phyloP scores from a whole-genome alignment of 2,888 invertebrate genomes.

The Metallyticus violacea region DNA sequence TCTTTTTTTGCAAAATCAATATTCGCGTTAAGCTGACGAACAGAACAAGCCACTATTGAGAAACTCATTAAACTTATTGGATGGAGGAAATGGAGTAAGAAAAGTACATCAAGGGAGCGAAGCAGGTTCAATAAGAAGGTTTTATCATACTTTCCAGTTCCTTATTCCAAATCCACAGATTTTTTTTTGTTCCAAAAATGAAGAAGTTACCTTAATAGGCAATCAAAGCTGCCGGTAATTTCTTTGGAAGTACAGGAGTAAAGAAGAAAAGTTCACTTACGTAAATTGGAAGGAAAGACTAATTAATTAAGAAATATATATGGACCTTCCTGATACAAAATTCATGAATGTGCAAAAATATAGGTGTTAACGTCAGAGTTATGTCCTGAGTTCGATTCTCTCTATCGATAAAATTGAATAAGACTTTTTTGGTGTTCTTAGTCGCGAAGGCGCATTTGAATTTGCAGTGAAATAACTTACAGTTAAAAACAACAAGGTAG shows the following conservation, averaged over 20 bases:
- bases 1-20: background rate
- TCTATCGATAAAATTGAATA: too few species aligned
- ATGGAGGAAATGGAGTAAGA: background rate
- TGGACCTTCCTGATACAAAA: too few species aligned
- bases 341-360: too few species aligned
- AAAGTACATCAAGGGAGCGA: background rate
- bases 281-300: too few species aligned
- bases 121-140: background rate
- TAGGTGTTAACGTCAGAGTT: too few species aligned
- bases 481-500: too few species aligned
- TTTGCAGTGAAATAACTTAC: too few species aligned
- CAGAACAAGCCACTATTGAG: background rate
- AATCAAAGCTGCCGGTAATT: background rate
- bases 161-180: background rate
- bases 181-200: background rate
- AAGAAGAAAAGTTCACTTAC: background rate
- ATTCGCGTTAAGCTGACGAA: background rate
- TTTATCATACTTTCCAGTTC: background rate
- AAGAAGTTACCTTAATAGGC: background rate
- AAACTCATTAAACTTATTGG: background rate
- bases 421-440: too few species aligned
- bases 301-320: too few species aligned
- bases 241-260: background rate
- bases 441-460: too few species aligned
- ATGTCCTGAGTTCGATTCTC: too few species aligned